Conservation (phyloP, 1,140 invertebrate genomes). For the Sesamia nonagrioides region DNA sequence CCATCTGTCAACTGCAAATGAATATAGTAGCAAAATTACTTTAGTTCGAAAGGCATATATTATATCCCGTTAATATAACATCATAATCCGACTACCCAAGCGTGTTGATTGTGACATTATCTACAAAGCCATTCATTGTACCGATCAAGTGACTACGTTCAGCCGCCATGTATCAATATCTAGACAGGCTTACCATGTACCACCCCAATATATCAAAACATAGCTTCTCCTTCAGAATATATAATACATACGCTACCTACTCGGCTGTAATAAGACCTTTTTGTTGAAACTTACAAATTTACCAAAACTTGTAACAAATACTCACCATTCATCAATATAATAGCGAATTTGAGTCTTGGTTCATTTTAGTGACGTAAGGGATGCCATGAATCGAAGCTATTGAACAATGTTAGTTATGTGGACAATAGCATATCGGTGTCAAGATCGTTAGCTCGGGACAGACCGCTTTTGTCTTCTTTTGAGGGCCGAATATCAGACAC, state of each 20-base stretch:
- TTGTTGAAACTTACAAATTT: slow-evolving; percentile 19
- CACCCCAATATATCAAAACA: neutral
- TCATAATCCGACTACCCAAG: neutral
- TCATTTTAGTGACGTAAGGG: slow-evolving; percentile 52
- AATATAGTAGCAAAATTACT: neutral
- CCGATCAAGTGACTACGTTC: slow-evolving; percentile 15
- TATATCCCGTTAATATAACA: neutral
- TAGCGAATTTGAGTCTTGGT: slow-evolving; percentile 53
- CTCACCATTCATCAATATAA: slow-evolving; percentile 57
- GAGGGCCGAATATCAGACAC: slow-evolving; percentile 62
- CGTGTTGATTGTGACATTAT: slow-evolving; percentile 7
- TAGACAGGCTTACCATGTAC: neutral
- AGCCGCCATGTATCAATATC: neutral
- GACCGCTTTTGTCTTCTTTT: slow-evolving; percentile 64
- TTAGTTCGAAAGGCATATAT: too few relatives aligned
- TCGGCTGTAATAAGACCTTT: slow-evolving; percentile 9
- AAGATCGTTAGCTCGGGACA: slow-evolving; percentile 65
- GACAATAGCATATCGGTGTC: slow-evolving; percentile 72
- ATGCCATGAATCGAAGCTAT: slow-evolving; percentile 60
- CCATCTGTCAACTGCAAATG: neutral
- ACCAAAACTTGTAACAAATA: slow-evolving; percentile 50
- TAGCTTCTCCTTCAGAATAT: slow-evolving; percentile 14
- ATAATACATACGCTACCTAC: neutral
- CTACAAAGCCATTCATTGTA: slow-evolving; percentile 29
- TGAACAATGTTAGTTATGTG: slow-evolving; percentile 58